Evolutionary conservation across 2,113 vertebrate species (phyloP).

Genomic region (Phrynosoma platyrhinos): DNA sequence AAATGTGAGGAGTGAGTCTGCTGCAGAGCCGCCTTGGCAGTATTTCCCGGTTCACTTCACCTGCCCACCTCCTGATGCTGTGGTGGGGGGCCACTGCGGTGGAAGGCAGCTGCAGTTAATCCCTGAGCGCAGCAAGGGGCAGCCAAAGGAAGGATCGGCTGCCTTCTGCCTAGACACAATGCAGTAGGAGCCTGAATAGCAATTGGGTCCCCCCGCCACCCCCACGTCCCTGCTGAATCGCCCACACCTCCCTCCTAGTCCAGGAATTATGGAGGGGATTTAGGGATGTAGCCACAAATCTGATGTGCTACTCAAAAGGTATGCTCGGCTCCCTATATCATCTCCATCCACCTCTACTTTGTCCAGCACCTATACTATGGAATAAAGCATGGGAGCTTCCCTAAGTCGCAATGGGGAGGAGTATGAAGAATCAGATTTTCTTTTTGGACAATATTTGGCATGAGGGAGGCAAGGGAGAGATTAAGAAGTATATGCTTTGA

Average conservation of each 20-base stretch:
- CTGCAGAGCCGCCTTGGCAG: slow-evolving; percentile 32
- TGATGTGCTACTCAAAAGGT: neutral
- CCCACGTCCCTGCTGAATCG: neutral
- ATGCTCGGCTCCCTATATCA: neutral
- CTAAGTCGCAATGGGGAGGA: neutral
- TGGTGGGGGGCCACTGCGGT: slow-evolving; percentile 33
- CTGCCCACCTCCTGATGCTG: slow-evolving; percentile 35
- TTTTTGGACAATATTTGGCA: neutral
- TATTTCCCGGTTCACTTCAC: slow-evolving; percentile 47
- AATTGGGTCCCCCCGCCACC: too few relatives aligned
- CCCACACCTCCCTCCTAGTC: neutral
- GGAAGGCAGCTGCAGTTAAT: slow-evolving; percentile 39
- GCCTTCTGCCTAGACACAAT: neutral
- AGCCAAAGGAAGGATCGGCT: neutral
- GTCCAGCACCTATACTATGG: too few relatives aligned
- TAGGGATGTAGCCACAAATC: slow-evolving; percentile 23
- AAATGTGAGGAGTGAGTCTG: slow-evolving; percentile 30
- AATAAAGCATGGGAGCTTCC: neutral
- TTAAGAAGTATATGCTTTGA: neutral
- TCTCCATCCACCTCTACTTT: neutral
- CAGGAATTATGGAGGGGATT: slow-evolving; percentile 12
- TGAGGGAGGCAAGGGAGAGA: neutral
- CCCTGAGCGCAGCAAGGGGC: slow-evolving; percentile 17
- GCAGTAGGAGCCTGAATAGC: neutral
- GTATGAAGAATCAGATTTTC: neutral